Conservation (phyloP, 2,113 vertebrate genomes). For the Pipa parva region DNA sequence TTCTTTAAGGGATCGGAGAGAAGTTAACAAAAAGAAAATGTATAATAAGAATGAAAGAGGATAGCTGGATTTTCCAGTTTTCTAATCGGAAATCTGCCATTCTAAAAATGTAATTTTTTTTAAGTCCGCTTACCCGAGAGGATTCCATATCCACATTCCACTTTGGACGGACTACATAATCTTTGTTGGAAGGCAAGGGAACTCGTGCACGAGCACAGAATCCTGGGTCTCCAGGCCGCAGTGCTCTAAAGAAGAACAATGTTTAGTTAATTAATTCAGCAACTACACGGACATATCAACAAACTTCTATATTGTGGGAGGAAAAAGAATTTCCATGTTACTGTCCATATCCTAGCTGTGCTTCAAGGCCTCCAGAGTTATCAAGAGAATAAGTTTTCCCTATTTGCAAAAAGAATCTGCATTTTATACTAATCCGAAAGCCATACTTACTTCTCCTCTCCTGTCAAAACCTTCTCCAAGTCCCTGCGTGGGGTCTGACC, state of each 20-base stretch:
- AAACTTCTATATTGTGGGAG: no score
- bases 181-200: conserved; percentile 96
- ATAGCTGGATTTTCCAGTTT: no score
- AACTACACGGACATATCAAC: rapidly evolving
- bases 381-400: no score
- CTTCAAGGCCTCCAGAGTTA: no score
- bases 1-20: no score
- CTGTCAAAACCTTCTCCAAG: conserved; percentile 94
- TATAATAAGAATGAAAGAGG: no score
- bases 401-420: no score
- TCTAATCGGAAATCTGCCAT: no score
- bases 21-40: no score
- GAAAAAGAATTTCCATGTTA: no score
- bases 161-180: conserved; percentile 95
- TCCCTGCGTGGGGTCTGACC: conserved; percentile 95
- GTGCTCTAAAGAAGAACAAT: conserved; percentile 64
- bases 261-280: not conserved
- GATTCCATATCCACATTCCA: conserved; percentile 94
- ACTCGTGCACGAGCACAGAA: conserved; percentile 93
- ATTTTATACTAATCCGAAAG: no score
- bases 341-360: no score
- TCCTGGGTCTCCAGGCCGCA: conserved; percentile 90
- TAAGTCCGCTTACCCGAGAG: conserved; percentile 87
- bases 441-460: conserved; percentile 88
- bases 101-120: not conserved